phyloP scores from a whole-genome alignment of 2,888 invertebrate genomes.

The Capitulum mitella region DNA sequence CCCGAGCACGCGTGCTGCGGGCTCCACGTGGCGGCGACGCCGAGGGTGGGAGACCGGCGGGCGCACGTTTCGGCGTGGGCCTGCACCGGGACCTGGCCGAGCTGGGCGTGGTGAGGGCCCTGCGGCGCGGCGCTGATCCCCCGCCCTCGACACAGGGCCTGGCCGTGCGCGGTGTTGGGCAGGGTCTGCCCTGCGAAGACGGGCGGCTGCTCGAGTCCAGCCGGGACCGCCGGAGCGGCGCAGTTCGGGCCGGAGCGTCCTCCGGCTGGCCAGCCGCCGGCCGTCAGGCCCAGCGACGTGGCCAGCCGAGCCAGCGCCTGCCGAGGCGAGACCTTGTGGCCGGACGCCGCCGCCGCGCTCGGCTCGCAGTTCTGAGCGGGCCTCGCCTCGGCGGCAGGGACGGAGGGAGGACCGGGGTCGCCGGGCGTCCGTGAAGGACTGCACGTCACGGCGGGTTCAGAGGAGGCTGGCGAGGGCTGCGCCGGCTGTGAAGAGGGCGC shows the following conservation, averaged over 20 bases:
- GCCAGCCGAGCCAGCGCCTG: neutral
- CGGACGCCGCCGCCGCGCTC: neutral
- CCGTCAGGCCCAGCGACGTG: neutral
- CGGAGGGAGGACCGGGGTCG: too few species aligned
- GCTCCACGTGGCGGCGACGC: neutral
- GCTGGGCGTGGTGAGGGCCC: too few species aligned
- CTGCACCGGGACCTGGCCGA: too few species aligned
- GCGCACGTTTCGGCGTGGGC: too few species aligned
- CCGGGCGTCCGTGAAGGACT: too few species aligned
- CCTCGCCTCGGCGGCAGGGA: neutral
- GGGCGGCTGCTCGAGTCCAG: neutral
- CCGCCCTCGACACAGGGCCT: neutral
- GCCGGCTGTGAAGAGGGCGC: neutral
- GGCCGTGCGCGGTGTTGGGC: neutral
- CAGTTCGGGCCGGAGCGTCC: neutral
- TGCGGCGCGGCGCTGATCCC: neutral
- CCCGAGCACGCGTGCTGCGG: neutral
- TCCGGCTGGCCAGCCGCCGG: neutral
- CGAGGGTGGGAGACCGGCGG: neutral
- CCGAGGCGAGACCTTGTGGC: neutral
- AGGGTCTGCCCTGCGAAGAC: neutral
- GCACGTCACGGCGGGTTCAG: neutral
- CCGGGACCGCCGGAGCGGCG: neutral
- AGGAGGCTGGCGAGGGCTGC: neutral
- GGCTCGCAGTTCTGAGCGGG: neutral